Conservation (phyloP, 2,888 invertebrate genomes). For the Hermaeophaga mercurialis region DNA sequence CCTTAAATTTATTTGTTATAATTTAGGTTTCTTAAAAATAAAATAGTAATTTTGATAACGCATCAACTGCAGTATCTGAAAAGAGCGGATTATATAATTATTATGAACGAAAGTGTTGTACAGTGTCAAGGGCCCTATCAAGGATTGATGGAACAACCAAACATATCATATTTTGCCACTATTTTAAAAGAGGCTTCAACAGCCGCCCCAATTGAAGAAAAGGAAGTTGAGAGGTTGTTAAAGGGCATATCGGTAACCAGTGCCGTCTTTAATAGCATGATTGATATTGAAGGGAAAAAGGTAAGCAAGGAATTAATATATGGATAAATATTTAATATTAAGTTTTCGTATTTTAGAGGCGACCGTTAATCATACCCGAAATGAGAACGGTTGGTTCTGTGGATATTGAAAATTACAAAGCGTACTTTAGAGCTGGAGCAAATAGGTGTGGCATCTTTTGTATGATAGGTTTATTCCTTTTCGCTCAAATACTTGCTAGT, state of each 20-base stretch:
- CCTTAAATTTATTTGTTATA: neutral
- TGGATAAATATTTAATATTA: neutral
- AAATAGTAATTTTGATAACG: constrained; percentile 68
- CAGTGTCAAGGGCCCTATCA: constrained; percentile 38
- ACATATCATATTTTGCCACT: constrained; percentile 52
- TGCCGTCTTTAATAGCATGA: constrained; percentile 41
- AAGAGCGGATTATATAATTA: constrained; percentile 48
- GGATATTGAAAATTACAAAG: constrained; percentile 58
- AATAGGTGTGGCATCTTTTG: constrained; percentile 59
- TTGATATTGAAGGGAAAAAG: constrained; percentile 45
- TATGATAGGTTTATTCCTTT: constrained; percentile 60
- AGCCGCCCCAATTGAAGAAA: constrained; percentile 31
- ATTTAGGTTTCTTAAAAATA: constrained; percentile 60
- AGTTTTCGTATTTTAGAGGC: constrained; percentile 33
- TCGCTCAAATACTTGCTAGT: constrained; percentile 59
- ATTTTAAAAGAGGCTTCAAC: constrained; percentile 40
- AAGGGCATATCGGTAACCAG: constrained; percentile 39
- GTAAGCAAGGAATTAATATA: constrained; percentile 21
- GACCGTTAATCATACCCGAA: constrained; percentile 59
- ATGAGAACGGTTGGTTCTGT: constrained; percentile 62
- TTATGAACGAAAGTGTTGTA: constrained; percentile 56
- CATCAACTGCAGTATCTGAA: constrained; percentile 74
- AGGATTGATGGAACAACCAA: constrained; percentile 19
- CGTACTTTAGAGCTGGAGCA: constrained; percentile 66
- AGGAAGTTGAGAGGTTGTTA: constrained; percentile 38